Evolutionary conservation across 2,888 invertebrate genomes (phyloP).

Genomic region (Leucophora obtusa): DNA sequence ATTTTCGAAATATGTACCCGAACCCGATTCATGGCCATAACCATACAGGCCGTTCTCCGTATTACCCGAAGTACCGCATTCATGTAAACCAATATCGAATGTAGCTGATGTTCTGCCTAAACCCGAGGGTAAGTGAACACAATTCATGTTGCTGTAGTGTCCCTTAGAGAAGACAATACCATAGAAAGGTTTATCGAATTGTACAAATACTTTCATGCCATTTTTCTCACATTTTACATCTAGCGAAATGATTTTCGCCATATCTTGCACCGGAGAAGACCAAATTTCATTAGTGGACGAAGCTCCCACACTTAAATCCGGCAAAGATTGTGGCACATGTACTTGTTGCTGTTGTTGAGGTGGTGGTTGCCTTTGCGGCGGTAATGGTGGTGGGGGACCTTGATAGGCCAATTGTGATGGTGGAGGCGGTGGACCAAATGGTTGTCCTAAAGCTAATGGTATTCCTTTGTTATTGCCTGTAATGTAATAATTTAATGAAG

Average conservation of each 20-base stretch:
- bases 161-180: slow-evolving; percentile 98
- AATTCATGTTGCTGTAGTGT: slow-evolving; percentile 94
- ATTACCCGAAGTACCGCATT: slow-evolving; percentile 94
- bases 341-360: slow-evolving; percentile 65
- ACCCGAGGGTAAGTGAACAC: slow-evolving; percentile 93
- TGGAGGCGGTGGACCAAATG: slow-evolving; percentile 80
- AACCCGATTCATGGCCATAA: slow-evolving; percentile 91
- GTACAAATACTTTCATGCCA: slow-evolving; percentile 95
- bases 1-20: slow-evolving; percentile 95
- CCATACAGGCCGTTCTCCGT: slow-evolving; percentile 94
- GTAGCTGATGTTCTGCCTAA: slow-evolving; percentile 91
- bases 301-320: slow-evolving; percentile 74
- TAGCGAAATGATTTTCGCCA: slow-evolving; percentile 94
- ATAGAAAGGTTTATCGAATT: slow-evolving; percentile 95
- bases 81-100: slow-evolving; percentile 94
- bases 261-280: slow-evolving; percentile 91
- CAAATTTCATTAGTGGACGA: slow-evolving; percentile 86
- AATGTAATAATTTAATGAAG: slow-evolving; percentile 59
- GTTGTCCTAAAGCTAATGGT: slow-evolving; percentile 78
- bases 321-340: slow-evolving; percentile 72
- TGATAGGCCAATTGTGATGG: slow-evolving; percentile 83
- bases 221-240: slow-evolving; percentile 97
- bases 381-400: slow-evolving; percentile 83
- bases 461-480: slow-evolving; percentile 79
- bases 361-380: slow-evolving; percentile 67